Conservation (phyloP, 2,113 vertebrate genomes). For the Atractosteus spatula region DNA sequence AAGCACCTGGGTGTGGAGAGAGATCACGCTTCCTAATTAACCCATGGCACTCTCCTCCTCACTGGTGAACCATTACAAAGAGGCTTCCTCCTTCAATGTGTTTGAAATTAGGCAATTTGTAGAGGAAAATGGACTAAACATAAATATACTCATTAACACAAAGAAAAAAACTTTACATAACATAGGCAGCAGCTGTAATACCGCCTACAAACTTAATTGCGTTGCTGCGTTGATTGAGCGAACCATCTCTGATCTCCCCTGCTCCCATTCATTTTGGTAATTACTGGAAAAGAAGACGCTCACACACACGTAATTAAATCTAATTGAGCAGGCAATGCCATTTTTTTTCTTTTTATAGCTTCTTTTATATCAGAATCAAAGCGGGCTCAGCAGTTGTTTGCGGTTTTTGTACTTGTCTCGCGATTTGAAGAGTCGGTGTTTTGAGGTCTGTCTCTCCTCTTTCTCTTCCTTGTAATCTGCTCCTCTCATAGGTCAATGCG, state of each 20-base stretch:
- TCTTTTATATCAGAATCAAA: conserved; percentile 26
- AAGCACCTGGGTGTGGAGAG: conserved; percentile 8
- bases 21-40: conserved; percentile 21
- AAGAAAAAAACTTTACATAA: conserved; percentile 59
- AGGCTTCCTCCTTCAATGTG: conserved; percentile 30
- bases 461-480: neutral
- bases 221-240: conserved; percentile 52
- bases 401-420: neutral
- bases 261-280: conserved; percentile 62
- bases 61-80: conserved; percentile 24
- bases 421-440: neutral
- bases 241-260: conserved; percentile 51
- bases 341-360: conserved; percentile 42
- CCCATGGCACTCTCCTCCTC: neutral
- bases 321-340: conserved; percentile 62
- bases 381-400: neutral
- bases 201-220: conserved; percentile 58
- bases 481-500: neutral
- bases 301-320: conserved; percentile 56
- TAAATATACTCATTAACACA: conserved; percentile 29
- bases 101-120: conserved; percentile 48
- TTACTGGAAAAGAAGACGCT: conserved; percentile 55
- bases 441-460: neutral
- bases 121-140: conserved; percentile 17
- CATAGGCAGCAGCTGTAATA: conserved; percentile 55